Base-by-base conservation (phyloP, 2,888 invertebrate genomes). In the Gymnosoma rotundatum region DNA sequence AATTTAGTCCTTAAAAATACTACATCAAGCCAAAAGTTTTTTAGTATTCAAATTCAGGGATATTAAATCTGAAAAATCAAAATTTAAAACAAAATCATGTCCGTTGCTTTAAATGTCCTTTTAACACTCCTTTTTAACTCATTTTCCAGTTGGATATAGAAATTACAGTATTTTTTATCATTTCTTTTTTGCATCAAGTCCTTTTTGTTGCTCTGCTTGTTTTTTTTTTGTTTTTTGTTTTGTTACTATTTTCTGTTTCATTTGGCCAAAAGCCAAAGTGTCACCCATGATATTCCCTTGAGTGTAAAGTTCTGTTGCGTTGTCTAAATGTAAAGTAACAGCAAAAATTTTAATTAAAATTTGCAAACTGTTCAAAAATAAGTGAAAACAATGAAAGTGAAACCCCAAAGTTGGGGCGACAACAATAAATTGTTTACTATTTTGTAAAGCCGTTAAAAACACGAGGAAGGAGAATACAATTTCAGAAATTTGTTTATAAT, bases 251-350 rank as follows among this genome's bases (percentile, higher is more conserved):
- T 79, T 79, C 72, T 64, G 21, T 60, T 64, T 50, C n/a, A 64
- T 72, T 79, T 79, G 72, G 72, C 72, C 72, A 60, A 50, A 72
- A 72, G 78, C 78, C 64, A 78, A 79, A 50, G 20, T 42, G 50
- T 50, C 58, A 21, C 38, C 42, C 1, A 42, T 25, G 25, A 25
- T 36, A 79, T 52, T 72, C 72, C 64, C 72, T 60, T 50, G 72
- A 72, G 64, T 58, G 18, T 58, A 2, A 72, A 72, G 48, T 56
- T 42, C 42, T 42, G 12, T 48, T 48, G 16, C 6, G 45, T 52
- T 48, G 45, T 7, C 14, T 52, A 18, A 56, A 14, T 52, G n/a
- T n/a, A 21, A 42, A 78, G 36, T 63, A 21, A 67, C 36, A 58
- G 45, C n/a, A 63, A 72, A 58, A 60, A 52, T 61, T 54, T 42